phyloP scores from a whole-genome alignment of 2,888 invertebrate species.

The Blera fallax region DNA sequence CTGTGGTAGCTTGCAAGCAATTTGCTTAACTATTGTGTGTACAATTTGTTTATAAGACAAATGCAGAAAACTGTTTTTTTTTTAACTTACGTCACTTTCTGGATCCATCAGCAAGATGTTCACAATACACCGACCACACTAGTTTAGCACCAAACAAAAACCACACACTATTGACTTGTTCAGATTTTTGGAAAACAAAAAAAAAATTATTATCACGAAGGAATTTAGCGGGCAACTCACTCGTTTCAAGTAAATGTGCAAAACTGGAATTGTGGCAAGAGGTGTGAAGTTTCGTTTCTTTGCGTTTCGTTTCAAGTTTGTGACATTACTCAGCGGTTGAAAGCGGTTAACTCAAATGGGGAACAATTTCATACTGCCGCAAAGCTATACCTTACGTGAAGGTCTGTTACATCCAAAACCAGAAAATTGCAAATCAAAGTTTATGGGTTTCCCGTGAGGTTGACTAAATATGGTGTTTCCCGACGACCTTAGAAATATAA shows the following conservation, averaged over 20 bases:
- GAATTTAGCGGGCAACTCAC: not conserved
- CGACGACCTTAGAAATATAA: conserved; percentile 13
- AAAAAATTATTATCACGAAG: conserved; percentile 20
- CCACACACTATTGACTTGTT: conserved; percentile 30
- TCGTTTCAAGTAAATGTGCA: conserved; percentile 48
- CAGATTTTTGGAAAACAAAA: conserved; percentile 24
- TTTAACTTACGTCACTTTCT: conserved; percentile 19
- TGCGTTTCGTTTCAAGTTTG: conserved; percentile 48
- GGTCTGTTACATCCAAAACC: not conserved
- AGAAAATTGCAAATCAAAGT: conserved; percentile 6
- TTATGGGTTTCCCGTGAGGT: conserved; percentile 21
- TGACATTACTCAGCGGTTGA: conserved; percentile 42
- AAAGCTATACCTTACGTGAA: not conserved
- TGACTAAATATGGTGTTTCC: conserved; percentile 7
- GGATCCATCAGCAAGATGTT: not conserved
- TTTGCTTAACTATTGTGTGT: too few relatives aligned
- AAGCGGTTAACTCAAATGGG: conserved; percentile 6
- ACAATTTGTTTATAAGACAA: too few relatives aligned
- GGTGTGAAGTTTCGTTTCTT: conserved; percentile 56
- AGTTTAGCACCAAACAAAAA: conserved; percentile 1
- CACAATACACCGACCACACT: not conserved
- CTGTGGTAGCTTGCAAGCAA: too few relatives aligned
- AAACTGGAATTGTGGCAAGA: conserved; percentile 55
- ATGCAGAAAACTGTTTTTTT: not conserved
- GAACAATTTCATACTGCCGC: not conserved